Evolutionary conservation across 2,888 invertebrate genomes (phyloP).

Genomic region (Hypomecis atomaria): DNA sequence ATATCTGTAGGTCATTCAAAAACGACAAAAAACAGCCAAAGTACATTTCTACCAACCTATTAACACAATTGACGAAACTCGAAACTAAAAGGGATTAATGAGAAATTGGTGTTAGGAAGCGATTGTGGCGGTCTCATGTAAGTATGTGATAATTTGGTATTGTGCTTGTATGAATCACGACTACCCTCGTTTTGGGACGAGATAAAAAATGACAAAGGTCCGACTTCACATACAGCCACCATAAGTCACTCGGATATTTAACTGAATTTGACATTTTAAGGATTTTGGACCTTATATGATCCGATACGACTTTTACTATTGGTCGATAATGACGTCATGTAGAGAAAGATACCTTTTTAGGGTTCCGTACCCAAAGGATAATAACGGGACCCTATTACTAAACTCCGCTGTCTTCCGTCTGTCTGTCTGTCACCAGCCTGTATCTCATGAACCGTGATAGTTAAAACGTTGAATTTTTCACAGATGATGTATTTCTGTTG

Average conservation of each 20-base stretch:
- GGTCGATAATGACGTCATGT: too few species aligned
- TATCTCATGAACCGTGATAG: too few species aligned
- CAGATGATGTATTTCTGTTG: too few species aligned
- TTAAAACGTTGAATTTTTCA: too few species aligned
- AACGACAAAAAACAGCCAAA: conserved; percentile 23
- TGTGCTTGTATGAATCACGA: conserved; percentile 25
- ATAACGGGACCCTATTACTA: too few species aligned
- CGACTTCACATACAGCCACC: conserved; percentile 19
- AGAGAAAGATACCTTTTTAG: too few species aligned
- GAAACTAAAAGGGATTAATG: background rate
- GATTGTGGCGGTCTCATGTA: background rate
- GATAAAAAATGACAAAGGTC: conserved; percentile 31
- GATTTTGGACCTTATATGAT: conserved; percentile 3
- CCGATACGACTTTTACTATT: conserved; percentile 15
- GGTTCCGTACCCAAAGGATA: too few species aligned
- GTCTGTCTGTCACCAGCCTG: too few species aligned
- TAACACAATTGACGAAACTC: background rate
- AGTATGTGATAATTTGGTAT: background rate
- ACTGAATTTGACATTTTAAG: conserved; percentile 39
- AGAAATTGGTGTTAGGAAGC: background rate
- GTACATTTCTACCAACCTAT: conserved; percentile 6
- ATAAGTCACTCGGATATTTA: conserved; percentile 39
- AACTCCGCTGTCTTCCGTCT: too few species aligned
- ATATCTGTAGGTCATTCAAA: conserved; percentile 28
- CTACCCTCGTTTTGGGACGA: conserved; percentile 28